These are phyloP conservation scores for Sminthurides aquaticus DNA, from an alignment of 2,888 invertebrate species.

Conservation along the genomic window DNA sequence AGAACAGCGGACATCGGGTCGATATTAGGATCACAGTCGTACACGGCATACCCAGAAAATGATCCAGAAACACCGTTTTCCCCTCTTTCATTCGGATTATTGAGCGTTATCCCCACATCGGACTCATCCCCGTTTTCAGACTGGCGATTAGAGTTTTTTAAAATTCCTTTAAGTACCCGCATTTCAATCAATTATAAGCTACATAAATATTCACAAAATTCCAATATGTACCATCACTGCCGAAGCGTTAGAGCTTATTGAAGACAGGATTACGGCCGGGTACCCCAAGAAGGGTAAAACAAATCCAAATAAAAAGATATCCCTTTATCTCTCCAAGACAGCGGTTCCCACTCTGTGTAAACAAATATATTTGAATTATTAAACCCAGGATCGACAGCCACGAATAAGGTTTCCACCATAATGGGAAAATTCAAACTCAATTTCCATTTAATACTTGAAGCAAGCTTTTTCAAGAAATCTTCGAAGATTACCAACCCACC, in stretches of 20 bases:
- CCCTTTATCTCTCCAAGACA: no score
- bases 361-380: no score
- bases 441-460: no score
- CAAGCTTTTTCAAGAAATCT: no score
- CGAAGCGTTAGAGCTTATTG: neutral
- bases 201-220: neutral
- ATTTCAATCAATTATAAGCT: neutral
- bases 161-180: neutral
- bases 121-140: slow-evolving; percentile 21
- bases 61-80: slow-evolving; percentile 10
- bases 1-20: slow-evolving; percentile 60
- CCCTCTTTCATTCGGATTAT: slow-evolving; percentile 6
- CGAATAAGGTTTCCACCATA: no score
- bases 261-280: neutral
- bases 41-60: slow-evolving; percentile 84
- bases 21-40: slow-evolving; percentile 57
- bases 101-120: slow-evolving; percentile 18
- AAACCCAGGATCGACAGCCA: no score
- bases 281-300: neutral
- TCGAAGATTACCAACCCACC: no score
- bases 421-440: no score
- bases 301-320: neutral
- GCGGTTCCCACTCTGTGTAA: no score
- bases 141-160: slow-evolving; percentile 11
- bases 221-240: neutral